Conservation (phyloP, 2,113 vertebrate genomes). For the Clupea harengus region DNA sequence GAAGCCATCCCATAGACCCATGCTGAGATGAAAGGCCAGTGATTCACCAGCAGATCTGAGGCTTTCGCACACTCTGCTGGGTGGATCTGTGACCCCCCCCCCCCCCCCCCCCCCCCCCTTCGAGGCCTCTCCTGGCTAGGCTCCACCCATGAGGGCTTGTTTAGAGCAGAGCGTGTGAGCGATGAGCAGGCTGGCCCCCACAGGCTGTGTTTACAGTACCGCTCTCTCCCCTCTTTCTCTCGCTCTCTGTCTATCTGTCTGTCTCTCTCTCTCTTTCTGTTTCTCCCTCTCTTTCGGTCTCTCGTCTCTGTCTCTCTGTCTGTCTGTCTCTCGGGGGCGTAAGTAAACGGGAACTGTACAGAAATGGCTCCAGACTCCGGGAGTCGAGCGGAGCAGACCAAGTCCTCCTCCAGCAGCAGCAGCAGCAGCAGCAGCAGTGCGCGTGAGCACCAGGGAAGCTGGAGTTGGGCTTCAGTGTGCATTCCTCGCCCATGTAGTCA, state of each 20-base stretch:
- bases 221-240: too few species aligned
- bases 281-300: not conserved
- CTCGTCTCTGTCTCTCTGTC: not conserved
- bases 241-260: not conserved
- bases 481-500: conserved; percentile 3
- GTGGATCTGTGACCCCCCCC: too few species aligned
- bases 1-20: not conserved
- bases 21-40: not conserved
- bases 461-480: not conserved
- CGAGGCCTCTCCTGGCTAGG: too few species aligned
- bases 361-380: not conserved
- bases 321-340: not conserved
- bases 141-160: too few species aligned
- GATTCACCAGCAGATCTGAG: not conserved
- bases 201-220: not conserved
- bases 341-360: too few species aligned
- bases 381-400: not conserved
- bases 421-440: not conserved
- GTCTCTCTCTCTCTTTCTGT: not conserved
- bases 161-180: too few species aligned
- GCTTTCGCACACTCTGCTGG: too few species aligned
- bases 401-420: not conserved
- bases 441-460: not conserved
- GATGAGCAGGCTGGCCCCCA: too few species aligned
- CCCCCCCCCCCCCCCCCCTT: too few species aligned